These are phyloP conservation scores for Amphiprion ocellaris DNA, from an alignment of 2,113 vertebrate genomes.

Conservation along the genomic window DNA sequence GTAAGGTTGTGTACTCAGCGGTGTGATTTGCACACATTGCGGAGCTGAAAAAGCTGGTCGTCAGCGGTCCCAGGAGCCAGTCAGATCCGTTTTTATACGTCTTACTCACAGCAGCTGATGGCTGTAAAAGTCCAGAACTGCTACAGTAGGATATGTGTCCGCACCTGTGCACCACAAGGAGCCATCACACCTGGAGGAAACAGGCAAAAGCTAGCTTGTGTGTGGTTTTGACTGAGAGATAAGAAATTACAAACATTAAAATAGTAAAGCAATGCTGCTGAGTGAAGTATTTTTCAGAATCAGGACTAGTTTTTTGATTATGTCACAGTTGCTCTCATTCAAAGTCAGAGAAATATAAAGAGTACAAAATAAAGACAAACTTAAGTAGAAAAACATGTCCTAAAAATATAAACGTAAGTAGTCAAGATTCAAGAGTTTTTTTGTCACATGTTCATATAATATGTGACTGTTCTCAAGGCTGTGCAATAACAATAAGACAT, in stretches of 20 bases:
- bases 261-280: neutral
- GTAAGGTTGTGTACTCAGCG: constrained; percentile 49
- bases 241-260: neutral
- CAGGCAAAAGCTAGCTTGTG: neutral
- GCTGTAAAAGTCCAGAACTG: constrained; percentile 35
- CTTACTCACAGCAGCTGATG: constrained; percentile 8
- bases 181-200: constrained; percentile 64
- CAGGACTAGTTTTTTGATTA: too few relatives aligned
- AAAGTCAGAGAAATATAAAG: too few relatives aligned
- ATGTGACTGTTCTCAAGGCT: too few relatives aligned
- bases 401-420: too few relatives aligned
- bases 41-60: constrained; percentile 48
- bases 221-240: neutral
- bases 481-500: too few relatives aligned
- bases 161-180: constrained; percentile 10
- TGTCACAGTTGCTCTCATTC: too few relatives aligned
- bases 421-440: too few relatives aligned
- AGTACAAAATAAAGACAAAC: too few relatives aligned
- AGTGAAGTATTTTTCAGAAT: too few relatives aligned
- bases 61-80: constrained; percentile 19
- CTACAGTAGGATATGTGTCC: constrained; percentile 3
- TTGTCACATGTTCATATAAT: too few relatives aligned
- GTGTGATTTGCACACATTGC: constrained; percentile 43
- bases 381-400: too few relatives aligned
- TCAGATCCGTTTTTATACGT: constrained; percentile 21